phyloP scores from a whole-genome alignment of 2,888 invertebrate genomes.

The Drosophila affinis region DNA sequence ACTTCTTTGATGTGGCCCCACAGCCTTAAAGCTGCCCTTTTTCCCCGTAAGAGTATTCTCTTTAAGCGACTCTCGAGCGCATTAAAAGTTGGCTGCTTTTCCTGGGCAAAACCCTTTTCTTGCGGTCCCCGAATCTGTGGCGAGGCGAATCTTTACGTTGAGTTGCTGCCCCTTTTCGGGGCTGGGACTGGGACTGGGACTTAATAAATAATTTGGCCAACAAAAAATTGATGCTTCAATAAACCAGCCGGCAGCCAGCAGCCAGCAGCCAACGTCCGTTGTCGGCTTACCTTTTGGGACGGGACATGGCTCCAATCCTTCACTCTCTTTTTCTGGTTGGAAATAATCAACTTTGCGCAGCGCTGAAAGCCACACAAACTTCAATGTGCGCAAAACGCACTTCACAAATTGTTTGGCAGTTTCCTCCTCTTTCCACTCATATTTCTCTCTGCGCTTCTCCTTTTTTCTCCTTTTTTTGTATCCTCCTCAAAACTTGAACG shows the following conservation, averaged over 20 bases:
- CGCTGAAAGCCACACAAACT: conserved; percentile 71
- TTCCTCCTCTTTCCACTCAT: conserved; percentile 40
- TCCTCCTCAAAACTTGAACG: conserved; percentile 22
- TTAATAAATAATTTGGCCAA: conserved; percentile 75
- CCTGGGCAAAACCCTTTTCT: conserved; percentile 28
- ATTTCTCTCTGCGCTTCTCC: conserved; percentile 35
- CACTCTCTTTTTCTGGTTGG: conserved; percentile 20
- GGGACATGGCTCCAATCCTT: conserved; percentile 6
- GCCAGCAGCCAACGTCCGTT: conserved; percentile 36
- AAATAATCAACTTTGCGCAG: conserved; percentile 73
- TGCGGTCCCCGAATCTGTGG: conserved; percentile 31
- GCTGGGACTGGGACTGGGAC: conserved; percentile 37
- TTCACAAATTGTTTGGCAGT: conserved; percentile 66
- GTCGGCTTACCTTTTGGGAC: conserved; percentile 41
- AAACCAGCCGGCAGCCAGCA: conserved; percentile 51
- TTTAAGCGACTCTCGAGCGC: conserved; percentile 2
- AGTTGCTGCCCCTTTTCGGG: conserved; percentile 42
- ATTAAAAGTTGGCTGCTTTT: conserved; percentile 26
- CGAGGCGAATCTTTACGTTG: conserved; percentile 15
- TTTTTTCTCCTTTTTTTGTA: neutral
- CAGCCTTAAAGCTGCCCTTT: conserved; percentile 17
- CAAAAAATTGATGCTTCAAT: conserved; percentile 74
- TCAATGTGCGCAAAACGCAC: conserved; percentile 59
- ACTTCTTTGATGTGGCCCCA: conserved; percentile 4
- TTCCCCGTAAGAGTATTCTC: neutral